Percentiles rank a stretch among this genome's conserved stretches.
phyloP scores from a whole-genome alignment of 2,888 invertebrate species.

The Epinotia brunnichana region DNA sequence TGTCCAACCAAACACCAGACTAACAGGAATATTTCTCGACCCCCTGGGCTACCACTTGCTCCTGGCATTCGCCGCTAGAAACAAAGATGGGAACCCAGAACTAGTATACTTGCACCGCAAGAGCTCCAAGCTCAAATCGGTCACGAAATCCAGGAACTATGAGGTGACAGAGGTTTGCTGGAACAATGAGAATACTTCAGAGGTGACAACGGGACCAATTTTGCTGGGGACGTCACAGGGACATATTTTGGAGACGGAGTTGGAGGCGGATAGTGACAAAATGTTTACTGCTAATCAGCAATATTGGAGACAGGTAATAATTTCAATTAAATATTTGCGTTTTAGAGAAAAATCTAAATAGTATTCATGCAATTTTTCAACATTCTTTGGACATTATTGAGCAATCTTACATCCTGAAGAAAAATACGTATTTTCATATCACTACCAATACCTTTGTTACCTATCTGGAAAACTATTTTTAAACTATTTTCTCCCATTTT shows the following conservation, averaged over 20 bases:
- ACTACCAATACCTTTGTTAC: too few relatives aligned
- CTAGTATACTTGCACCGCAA: conserved; percentile 91
- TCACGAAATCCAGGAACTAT: conserved; percentile 87
- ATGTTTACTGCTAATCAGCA: conserved; percentile 91
- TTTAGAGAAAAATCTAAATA: neutral
- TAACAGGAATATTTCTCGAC: conserved; percentile 90
- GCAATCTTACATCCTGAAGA: too few relatives aligned
- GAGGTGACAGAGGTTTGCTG: conserved; percentile 96
- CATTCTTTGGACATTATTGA: too few relatives aligned
- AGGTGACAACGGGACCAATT: conserved; percentile 90
- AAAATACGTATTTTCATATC: too few relatives aligned
- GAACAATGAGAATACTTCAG: conserved; percentile 89
- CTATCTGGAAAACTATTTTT: neutral
- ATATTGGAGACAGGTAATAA: conserved; percentile 91
- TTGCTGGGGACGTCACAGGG: conserved; percentile 95
- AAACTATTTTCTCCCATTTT: neutral
- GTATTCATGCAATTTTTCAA: neutral
- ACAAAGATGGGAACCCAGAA: conserved; percentile 86
- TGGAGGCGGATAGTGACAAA: conserved; percentile 91
- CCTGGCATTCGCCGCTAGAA: conserved; percentile 87
- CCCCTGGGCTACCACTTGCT: conserved; percentile 94
- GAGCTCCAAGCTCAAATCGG: conserved; percentile 88
- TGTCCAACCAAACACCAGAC: conserved; percentile 82
- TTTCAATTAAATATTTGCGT: neutral
- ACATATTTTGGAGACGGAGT: conserved; percentile 94